Base-by-base conservation (phyloP, 1,140 invertebrate genomes). In the Marisa cornuarietis region DNA sequence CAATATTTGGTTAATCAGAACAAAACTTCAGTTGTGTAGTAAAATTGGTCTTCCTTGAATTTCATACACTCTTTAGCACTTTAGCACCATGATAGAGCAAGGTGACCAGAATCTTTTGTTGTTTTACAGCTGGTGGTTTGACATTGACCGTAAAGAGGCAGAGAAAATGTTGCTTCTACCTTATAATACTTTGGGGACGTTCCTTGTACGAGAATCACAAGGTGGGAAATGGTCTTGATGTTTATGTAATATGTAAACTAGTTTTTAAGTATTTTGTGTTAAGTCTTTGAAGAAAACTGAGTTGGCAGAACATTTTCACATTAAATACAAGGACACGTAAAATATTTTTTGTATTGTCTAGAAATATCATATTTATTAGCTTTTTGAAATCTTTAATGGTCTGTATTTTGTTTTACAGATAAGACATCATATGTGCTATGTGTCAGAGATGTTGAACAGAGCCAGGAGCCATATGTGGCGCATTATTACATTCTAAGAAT, bases 401-500 rank as follows among this genome's bases (percentile, higher is more conserved):
- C 6, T 58, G 54, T 58, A 58, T 58, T 58, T 58, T 18, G 4
- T 58, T 58, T 42, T 85, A 68, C 84, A 89, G 88, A 89, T 73
- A 86, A 84, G 80, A 79, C 83, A 0, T 83, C 86, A 2, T 87
- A 85, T 84, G 90, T 87, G 26, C 80, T 90, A 71, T 89, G 87
- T 71, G 87, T 90, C 13, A 81, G 87, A 72, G 87, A 89, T 76
- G 76, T 61, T 26, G 72, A 75, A n/a, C 54, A 20, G 14, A 79
- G 20, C 3, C 69, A 83, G 72, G 87, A 88, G 66, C 84, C 85
- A 16, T 84, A 83, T 72, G 97, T 99, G 13, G 99, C 99, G 92
- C 98, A 99, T 91, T 99, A 99, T 92, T 97, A 98, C 91, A 98
- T 99, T 81, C 98, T 98, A 87, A 96, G 96, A 0, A 92, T 98